A percentile compares a stretch with the other conserved stretches of the same genome.
phyloP scores from a whole-genome alignment of 2,797 vertebrate species.

The Smutsia temminckii region DNA sequence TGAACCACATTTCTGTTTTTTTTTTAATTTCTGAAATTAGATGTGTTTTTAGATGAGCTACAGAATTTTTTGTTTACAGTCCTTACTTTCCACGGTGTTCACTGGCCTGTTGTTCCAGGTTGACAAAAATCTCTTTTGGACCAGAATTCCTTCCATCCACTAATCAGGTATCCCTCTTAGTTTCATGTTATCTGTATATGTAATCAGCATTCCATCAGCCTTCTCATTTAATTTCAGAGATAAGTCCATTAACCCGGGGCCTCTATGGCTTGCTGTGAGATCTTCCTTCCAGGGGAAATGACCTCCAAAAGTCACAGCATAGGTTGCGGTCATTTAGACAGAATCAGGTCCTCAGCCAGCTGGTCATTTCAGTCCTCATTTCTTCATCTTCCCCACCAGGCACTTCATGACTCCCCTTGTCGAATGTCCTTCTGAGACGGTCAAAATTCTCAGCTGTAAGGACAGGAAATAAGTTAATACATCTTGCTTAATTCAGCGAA shows the following conservation, averaged over 20 bases:
- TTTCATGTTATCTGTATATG: not conserved
- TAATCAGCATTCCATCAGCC: not conserved
- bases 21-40: not conserved
- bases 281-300: not conserved
- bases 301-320: too few relatives aligned
- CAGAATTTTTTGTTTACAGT: not conserved
- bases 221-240: not conserved
- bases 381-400: not conserved
- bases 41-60: not conserved
- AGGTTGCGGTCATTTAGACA: not conserved
- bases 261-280: not conserved
- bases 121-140: not conserved
- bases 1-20: not conserved
- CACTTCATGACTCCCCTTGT: constrained; percentile 36
- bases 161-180: not conserved
- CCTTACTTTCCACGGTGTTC: not conserved
- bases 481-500: constrained; percentile 12
- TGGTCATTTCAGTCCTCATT: not conserved
- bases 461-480: constrained; percentile 34
- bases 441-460: constrained; percentile 47
- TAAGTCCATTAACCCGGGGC: too few relatives aligned
- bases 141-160: not conserved
- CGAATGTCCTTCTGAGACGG: not conserved
- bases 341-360: not conserved
- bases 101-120: not conserved